These are phyloP conservation scores for Porites evermanni DNA, from an alignment of 92 coral and sea anemone species.

Conservation along the genomic window DNA sequence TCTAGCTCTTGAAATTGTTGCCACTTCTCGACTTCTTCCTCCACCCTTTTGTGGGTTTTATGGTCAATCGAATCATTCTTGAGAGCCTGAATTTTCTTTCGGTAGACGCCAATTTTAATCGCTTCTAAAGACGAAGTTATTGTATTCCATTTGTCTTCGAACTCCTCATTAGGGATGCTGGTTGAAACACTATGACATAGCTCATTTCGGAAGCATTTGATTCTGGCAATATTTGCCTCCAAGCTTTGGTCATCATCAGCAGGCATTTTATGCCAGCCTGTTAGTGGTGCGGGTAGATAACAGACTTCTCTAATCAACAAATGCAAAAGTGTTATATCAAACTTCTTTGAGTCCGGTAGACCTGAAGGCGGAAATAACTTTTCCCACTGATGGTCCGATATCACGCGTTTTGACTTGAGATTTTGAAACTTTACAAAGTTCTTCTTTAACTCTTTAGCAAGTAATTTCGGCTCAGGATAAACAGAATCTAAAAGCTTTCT, in stretches of 20 bases:
- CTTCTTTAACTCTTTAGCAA: not conserved
- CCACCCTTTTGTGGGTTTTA: not conserved
- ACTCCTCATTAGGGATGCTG: not conserved
- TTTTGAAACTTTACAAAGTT: not conserved
- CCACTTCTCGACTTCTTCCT: not conserved
- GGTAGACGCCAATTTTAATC: not conserved
- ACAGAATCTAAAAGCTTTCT: slow-evolving; percentile 1
- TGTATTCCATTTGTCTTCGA: not conserved
- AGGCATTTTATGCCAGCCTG: slow-evolving; percentile 8
- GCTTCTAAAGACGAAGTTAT: not conserved
- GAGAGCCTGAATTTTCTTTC: slow-evolving; percentile 5
- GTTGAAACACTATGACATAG: not conserved
- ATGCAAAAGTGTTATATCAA: too few relatives aligned
- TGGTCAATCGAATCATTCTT: slow-evolving; percentile 14
- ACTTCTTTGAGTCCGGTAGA: too few relatives aligned
- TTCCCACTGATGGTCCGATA: not conserved
- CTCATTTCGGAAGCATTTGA: not conserved
- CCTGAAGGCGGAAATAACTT: too few relatives aligned
- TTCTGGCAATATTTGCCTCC: not conserved
- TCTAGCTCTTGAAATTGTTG: not conserved
- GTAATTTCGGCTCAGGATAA: not conserved
- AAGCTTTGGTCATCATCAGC: not conserved
- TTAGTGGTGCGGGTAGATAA: not conserved
- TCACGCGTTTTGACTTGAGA: not conserved
- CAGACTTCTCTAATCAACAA: not conserved